Conservation (phyloP, 64 coral and sea anemone species). For the Dendronephthya gigantea region DNA sequence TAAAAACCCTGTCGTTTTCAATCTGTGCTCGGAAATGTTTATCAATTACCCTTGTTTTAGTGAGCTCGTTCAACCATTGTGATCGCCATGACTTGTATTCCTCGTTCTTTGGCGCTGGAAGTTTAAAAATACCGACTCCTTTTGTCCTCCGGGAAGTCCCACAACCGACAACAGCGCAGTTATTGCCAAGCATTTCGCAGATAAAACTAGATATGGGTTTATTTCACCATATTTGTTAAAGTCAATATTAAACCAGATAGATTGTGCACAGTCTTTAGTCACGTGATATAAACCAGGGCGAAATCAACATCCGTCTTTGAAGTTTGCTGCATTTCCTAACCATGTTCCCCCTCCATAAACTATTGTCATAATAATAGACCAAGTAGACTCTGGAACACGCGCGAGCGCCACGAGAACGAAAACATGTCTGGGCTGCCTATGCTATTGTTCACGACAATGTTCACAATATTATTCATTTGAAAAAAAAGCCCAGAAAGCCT, state of each 20-base stretch:
- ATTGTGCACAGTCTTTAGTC: background rate
- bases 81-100: slow-evolving; percentile 53
- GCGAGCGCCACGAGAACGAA: no score
- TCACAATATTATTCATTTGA: no score
- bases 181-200: slow-evolving; percentile 33
- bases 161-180: slow-evolving; percentile 51
- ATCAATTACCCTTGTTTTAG: slow-evolving; percentile 43
- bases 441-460: no score
- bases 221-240: no score
- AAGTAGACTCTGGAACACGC: no score
- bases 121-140: slow-evolving; percentile 59
- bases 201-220: background rate
- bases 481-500: no score
- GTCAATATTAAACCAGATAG: no score
- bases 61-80: slow-evolving; percentile 50
- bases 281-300: background rate
- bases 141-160: slow-evolving; percentile 41
- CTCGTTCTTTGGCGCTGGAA: slow-evolving; percentile 49
- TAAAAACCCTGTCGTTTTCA: slow-evolving; percentile 39
- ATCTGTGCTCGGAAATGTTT: slow-evolving; percentile 42
- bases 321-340: no score
- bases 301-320: background rate
- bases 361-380: no score
- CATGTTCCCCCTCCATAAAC: no score
- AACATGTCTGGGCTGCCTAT: no score